Conservation (phyloP, 2,888 invertebrate genomes). For the Galeruca laticollis region DNA sequence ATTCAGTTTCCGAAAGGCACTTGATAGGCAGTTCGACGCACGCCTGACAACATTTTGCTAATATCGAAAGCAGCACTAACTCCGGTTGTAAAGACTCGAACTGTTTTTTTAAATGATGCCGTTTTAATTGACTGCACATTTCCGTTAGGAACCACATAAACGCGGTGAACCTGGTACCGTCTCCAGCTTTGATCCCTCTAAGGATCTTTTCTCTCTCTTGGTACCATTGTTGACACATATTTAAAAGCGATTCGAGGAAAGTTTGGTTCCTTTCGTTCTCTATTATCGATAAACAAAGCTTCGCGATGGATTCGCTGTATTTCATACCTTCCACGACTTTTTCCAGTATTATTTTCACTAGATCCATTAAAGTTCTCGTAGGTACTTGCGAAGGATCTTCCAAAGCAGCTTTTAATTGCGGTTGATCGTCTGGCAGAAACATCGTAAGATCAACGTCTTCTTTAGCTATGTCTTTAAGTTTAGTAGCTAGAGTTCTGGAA, state of each 20-base stretch:
- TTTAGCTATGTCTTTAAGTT: slow-evolving; percentile 74
- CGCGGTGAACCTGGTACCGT: slow-evolving; percentile 79
- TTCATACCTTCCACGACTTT: slow-evolving; percentile 83
- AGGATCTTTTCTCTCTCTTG: slow-evolving; percentile 82
- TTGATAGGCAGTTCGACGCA: slow-evolving; percentile 86
- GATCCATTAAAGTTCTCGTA: slow-evolving; percentile 83
- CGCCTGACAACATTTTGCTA: slow-evolving; percentile 91
- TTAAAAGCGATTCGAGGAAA: slow-evolving; percentile 88
- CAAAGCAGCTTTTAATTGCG: slow-evolving; percentile 79
- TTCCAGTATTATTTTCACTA: slow-evolving; percentile 84
- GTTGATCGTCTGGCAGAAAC: slow-evolving; percentile 80
- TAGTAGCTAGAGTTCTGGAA: slow-evolving; percentile 76
- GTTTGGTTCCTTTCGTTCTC: slow-evolving; percentile 90
- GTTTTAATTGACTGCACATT: slow-evolving; percentile 89
- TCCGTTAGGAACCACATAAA: slow-evolving; percentile 92
- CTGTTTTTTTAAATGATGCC: slow-evolving; percentile 71
- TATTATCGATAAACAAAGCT: slow-evolving; percentile 87
- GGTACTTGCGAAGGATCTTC: slow-evolving; percentile 86
- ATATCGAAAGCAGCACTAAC: slow-evolving; percentile 82
- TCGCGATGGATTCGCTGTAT: slow-evolving; percentile 86
- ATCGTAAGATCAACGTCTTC: slow-evolving; percentile 82
- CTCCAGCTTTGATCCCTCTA: slow-evolving; percentile 69
- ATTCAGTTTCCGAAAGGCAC: slow-evolving; percentile 87
- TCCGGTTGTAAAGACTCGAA: slow-evolving; percentile 75
- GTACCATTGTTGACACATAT: slow-evolving; percentile 88